These are phyloP conservation scores for Eulemur rufifrons DNA, from an alignment of 2,113 vertebrate genomes.

Conservation along the genomic window DNA sequence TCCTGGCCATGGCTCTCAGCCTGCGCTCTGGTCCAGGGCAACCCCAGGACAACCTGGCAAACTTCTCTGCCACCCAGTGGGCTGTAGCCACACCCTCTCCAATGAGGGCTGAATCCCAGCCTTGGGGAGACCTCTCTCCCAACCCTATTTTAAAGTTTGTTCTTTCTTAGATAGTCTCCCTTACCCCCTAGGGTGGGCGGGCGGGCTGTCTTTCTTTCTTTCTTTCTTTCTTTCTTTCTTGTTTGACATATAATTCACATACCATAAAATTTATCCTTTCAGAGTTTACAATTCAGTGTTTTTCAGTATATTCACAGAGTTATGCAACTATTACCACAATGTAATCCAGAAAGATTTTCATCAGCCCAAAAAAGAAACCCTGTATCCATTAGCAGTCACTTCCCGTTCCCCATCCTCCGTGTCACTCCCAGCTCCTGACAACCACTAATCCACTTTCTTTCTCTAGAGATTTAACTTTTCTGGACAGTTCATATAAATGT, in stretches of 20 bases:
- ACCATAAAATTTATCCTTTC: slow-evolving; percentile 15
- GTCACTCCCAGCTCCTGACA: not conserved
- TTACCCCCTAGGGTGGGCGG: not conserved
- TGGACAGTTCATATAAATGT: not conserved
- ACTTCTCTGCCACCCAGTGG: not conserved
- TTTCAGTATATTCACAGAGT: slow-evolving; percentile 6
- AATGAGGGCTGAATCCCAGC: not conserved
- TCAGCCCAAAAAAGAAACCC: not conserved
- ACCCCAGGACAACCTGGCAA: too few relatives aligned
- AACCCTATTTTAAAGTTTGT: not conserved
- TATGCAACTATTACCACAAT: not conserved
- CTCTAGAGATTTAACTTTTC: not conserved
- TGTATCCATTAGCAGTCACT: not conserved
- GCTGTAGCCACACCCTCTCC: not conserved
- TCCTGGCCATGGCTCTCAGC: not conserved
- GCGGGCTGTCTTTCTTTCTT: not conserved
- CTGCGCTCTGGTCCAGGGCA: not conserved
- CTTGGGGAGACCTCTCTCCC: not conserved
- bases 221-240: not conserved
- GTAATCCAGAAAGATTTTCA: not conserved
- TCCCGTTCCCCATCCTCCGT: not conserved
- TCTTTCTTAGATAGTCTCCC: not conserved
- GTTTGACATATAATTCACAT: not conserved
- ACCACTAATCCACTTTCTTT: not conserved
- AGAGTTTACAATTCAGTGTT: not conserved